A percentile compares a stretch with the other conserved stretches of the same genome.
Conservation (phyloP, 1,140 invertebrate genomes). For the Heterodera schachtii region DNA sequence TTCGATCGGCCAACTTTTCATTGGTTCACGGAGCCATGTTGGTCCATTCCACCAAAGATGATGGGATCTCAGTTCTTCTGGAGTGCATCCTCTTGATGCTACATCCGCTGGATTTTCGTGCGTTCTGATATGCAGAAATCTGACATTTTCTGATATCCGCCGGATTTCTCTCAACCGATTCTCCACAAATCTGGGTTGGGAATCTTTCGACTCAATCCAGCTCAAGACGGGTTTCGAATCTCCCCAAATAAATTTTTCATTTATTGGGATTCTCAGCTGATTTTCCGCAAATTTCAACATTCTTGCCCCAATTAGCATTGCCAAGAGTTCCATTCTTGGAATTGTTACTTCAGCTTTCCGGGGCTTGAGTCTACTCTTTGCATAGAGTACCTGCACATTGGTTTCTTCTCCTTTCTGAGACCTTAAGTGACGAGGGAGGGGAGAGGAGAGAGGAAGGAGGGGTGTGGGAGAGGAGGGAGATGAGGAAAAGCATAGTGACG, state of each 20-base stretch:
- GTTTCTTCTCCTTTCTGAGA: too few species aligned
- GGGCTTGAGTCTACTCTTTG: too few species aligned
- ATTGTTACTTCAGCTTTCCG: too few species aligned
- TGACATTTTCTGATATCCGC: neutral
- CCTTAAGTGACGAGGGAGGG: neutral
- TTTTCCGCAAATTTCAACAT: conserved; percentile 8
- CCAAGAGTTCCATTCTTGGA: too few species aligned
- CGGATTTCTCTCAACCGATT: neutral
- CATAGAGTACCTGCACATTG: too few species aligned
- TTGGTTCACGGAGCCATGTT: neutral
- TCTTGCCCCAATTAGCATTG: neutral
- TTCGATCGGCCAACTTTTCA: too few species aligned
- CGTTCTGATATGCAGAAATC: neutral
- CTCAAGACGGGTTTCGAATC: conserved; percentile 6
- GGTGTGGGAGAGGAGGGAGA: neutral
- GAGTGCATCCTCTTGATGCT: neutral
- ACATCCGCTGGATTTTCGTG: neutral
- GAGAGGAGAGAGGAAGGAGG: neutral
- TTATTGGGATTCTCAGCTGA: neutral
- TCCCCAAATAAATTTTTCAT: neutral
- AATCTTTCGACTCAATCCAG: neutral
- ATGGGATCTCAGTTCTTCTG: neutral
- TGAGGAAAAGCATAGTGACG: neutral
- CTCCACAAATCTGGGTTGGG: conserved; percentile 1
- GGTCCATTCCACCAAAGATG: neutral